Evolutionary conservation across 1,140 invertebrate species (phyloP).

Genomic region (Archegozetes longisetosus): DNA sequence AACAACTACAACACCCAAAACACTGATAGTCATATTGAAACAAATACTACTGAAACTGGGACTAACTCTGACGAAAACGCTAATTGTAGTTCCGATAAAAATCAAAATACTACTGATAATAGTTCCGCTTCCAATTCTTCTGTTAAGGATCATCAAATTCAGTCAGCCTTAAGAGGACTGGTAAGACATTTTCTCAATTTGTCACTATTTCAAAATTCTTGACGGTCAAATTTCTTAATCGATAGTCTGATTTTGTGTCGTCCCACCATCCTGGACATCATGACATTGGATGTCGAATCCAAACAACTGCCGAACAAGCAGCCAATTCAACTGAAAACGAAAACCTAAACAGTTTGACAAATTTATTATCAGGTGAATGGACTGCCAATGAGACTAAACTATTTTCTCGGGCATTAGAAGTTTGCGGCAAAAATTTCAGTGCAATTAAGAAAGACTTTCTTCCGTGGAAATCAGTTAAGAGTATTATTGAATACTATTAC

Average conservation of each 20-base stretch:
- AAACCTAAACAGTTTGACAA: not conserved
- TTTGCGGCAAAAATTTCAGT: constrained; percentile 24
- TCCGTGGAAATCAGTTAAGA: constrained; percentile 23
- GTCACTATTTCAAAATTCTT: not conserved
- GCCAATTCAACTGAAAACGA: not conserved
- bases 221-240: no score
- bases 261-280: constrained; percentile 21
- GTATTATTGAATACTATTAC: constrained; percentile 23
- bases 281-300: constrained; percentile 19
- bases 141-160: not conserved
- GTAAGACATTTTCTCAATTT: not conserved
- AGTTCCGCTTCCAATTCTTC: not conserved
- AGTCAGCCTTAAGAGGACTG: not conserved
- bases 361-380: constrained; percentile 17
- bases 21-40: not conserved
- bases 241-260: constrained; percentile 20
- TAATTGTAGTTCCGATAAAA: no score
- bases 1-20: not conserved
- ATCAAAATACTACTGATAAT: not conserved
- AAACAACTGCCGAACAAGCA: constrained; percentile 3
- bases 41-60: not conserved
- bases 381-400: constrained; percentile 20
- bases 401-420: constrained; percentile 22
- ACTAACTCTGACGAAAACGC: not conserved
- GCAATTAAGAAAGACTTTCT: constrained; percentile 24